Base-by-base conservation (phyloP, 1,140 invertebrate genomes). In the Platorchestia sp. region DNA sequence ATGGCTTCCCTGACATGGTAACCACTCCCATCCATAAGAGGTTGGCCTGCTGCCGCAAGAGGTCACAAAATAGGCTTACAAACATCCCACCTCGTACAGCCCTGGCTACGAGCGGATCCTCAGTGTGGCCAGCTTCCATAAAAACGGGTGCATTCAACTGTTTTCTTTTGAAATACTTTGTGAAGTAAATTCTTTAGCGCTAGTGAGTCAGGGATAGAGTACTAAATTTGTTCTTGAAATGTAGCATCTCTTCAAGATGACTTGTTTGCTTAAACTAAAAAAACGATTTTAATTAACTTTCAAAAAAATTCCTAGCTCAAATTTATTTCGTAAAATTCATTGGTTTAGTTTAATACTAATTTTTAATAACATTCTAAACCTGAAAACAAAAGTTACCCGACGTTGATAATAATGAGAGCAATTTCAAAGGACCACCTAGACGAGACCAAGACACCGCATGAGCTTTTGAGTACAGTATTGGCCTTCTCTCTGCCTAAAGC, bases 1-100 rank as follows among this genome's bases (percentile, higher is more conserved):
- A 93, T 93, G 91, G 91, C 91, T 93, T 93, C 91, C 91, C 91
- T 93, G 91, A 93, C 91, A 93, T 93, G 91, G 91, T 93, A 93
- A 93, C 91, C 91, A 45, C 91, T 93, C 91, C 91, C 91, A 93
- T 93, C 91, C 45, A 93, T 93, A 93, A 93, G 43, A 45, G 91
- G 41, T 40, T 93, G 43, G 91, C 91, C 91, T 45, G 36, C 44
- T 93, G 91, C 91, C 91, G 91, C 91, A 93, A 93, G 91, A 93
- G 91, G 91, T 93, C 91, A 93, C 45, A 44, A 44, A 93, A 10
- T 93, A 93, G 91, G 91, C 91, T 93, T 45, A 93, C 45, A 93
- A 90, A 90, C 87, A 45, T 93, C 47, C 45, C 41, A 41, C 87
- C 87, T 27, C n/a, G 87, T 6, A 89, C 87, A 89, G 27, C 87